A percentile compares a stretch with the other conserved stretches of the same genome.
These are phyloP conservation scores for Stenodera caucasica DNA, from an alignment of 2,888 invertebrate genomes.

Conservation along the genomic window DNA sequence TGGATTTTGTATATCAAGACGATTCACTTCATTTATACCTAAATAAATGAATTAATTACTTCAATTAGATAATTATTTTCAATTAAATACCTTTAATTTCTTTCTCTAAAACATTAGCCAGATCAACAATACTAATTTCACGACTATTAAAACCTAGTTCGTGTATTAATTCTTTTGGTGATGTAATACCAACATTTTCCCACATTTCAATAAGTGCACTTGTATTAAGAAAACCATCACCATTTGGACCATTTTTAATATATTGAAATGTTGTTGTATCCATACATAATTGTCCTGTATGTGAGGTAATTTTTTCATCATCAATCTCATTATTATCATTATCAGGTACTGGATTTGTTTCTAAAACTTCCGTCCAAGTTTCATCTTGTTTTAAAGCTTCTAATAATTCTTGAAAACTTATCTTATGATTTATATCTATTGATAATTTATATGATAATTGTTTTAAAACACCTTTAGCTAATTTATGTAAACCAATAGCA, in stretches of 20 bases:
- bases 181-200: conserved; percentile 70
- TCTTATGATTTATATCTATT: conserved; percentile 64
- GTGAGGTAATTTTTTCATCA: conserved; percentile 48
- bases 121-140: conserved; percentile 63
- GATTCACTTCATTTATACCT: conserved; percentile 38
- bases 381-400: conserved; percentile 63
- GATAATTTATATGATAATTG: conserved; percentile 69
- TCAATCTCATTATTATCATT: conserved; percentile 35
- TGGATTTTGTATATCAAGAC: conserved; percentile 50
- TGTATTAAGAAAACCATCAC: conserved; percentile 51
- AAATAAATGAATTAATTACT: conserved; percentile 7
- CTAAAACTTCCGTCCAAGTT: conserved; percentile 51
- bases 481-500: conserved; percentile 66
- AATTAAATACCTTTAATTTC: conserved; percentile 56
- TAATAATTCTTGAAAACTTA: conserved; percentile 68
- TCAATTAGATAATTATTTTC: not conserved
- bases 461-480: conserved; percentile 65
- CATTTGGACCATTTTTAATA: conserved; percentile 52
- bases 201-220: conserved; percentile 70
- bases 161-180: conserved; percentile 65
- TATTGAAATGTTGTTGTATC: conserved; percentile 51
- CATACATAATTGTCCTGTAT: conserved; percentile 42
- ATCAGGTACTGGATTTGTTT: conserved; percentile 26
- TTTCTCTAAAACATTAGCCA: conserved; percentile 70
- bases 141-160: conserved; percentile 67